Evolutionary conservation across 2,113 vertebrate genomes (phyloP).

Genomic region (zebrafish (Danio rerio)): GRCz12tu NC_133188.1:12825001-12825500

Average conservation of each 20-base stretch:
- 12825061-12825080: neutral
- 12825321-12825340: neutral
- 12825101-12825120: neutral
- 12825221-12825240: conserved; percentile 22
- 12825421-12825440: conserved; percentile 37
- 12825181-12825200: neutral
- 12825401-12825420: conserved; percentile 62
- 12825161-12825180: neutral
- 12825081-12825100: neutral
- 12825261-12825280: neutral
- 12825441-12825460: conserved; percentile 54
- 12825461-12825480: conserved; percentile 32
- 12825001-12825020: neutral
- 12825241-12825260: neutral
- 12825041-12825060: neutral
- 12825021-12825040: neutral
- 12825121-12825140: neutral
- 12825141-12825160: neutral
- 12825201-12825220: conserved; percentile 3
- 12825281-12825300: neutral
- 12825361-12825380: conserved; percentile 1
- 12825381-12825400: conserved; percentile 60
- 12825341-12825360: conserved; percentile 9
- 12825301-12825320: neutral
- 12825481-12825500: neutral